phyloP scores from a whole-genome alignment of 2,113 vertebrate species.

The Puntigrus tetrazona region DNA sequence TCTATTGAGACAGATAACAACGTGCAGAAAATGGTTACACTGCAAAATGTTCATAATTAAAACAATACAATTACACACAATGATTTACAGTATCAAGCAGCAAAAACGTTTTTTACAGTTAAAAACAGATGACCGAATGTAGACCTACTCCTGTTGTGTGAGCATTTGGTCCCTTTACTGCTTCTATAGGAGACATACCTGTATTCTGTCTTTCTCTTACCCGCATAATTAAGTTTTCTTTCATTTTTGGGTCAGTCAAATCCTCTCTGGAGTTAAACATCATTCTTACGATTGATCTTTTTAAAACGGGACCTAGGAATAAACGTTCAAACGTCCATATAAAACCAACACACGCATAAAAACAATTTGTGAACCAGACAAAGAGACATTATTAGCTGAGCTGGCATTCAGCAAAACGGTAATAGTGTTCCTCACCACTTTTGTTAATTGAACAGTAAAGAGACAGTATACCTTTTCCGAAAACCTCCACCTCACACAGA shows the following conservation, averaged over 20 bases:
- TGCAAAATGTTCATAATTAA: no score
- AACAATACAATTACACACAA: no score
- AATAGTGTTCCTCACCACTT: neutral
- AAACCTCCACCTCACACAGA: constrained; percentile 49
- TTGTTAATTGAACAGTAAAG: neutral
- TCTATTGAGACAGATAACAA: no score
- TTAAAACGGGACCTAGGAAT: neutral
- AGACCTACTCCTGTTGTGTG: neutral
- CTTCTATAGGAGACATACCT: neutral
- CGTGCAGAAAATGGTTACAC: no score
- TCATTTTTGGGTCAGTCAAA: neutral
- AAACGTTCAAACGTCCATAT: neutral
- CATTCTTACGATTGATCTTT: neutral
- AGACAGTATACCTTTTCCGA: constrained; percentile 12
- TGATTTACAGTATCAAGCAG: no score
- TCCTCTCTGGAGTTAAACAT: neutral
- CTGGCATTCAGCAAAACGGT: neutral
- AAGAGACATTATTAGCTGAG: neutral
- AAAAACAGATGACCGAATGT: no score
- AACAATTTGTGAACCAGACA: no score
- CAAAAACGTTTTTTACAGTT: no score
- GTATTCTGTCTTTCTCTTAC: neutral
- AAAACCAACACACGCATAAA: neutral
- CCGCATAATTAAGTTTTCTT: neutral
- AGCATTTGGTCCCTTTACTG: neutral